Base-by-base conservation (phyloP, 2,113 vertebrate species). In the Pterophyllum scalare region DNA sequence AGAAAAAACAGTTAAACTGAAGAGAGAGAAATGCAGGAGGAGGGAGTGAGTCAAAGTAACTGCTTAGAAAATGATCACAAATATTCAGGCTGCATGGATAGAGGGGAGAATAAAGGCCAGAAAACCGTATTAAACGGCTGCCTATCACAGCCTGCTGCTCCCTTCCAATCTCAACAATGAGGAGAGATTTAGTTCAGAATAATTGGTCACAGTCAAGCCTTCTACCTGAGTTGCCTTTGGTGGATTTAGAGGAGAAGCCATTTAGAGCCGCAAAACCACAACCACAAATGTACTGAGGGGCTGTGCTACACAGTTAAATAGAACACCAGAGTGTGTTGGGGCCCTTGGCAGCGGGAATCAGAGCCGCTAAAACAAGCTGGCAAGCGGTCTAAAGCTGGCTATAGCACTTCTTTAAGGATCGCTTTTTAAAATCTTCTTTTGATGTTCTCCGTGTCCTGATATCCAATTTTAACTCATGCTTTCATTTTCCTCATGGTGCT, bases 121-220 rank as follows among this genome's bases (percentile, higher is more conserved):
- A 93, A 92, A 94, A 92, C 88, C 78, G 59, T 54, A 91, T 94
- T 93, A 89, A 92, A 90, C 79, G 81, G 91, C 81, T 91, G 90
- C 87, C 90, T 84, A 88, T 94, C 88, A 89, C 78, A 81, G 77
- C 74, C 57, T 61, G 28, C 85, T 72, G 76, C 85, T 87, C 79
- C 62, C 82, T 86, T 76, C 81, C 81, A 87, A 86, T 80, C 79
- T 76, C 80, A 90, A 90, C 86, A 93, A 93, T 87, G 83, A 82
- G 87, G 59, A 28, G 75, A 91, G 86, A 89, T 91, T 89, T 93
- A 88, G 75, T 89, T 91, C 82, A 79, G 79, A 90, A 85, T 83
- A 90, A 94, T 93, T 87, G 80, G 93, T 93, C 93, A 93, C 90
- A 94, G 92, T 90, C 89, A 90, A 61, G 93, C 83, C 75, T 92